A percentile compares a stretch with the other conserved stretches of the same genome.
These are phyloP conservation scores for Parnassius orleans DNA, from an alignment of 2,888 invertebrate species.

Conservation along the genomic window DNA sequence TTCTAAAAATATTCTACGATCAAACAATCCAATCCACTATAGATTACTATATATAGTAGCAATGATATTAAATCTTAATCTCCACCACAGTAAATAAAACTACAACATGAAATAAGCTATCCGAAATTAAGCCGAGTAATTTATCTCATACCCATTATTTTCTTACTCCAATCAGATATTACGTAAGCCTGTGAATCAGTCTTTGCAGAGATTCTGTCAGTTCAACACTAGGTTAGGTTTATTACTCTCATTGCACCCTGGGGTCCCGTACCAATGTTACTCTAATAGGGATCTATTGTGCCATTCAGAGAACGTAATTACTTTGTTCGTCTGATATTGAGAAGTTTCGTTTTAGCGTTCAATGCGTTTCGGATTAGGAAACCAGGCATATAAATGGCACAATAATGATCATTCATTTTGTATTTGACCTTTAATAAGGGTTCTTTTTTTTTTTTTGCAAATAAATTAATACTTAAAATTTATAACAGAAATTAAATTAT, in stretches of 20 bases:
- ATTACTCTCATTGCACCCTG: constrained; percentile 46
- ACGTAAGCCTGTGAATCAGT: constrained; percentile 23
- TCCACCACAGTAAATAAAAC: constrained; percentile 4
- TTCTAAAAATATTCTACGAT: too few relatives aligned
- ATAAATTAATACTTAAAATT: too few relatives aligned
- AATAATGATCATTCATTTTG: background rate
- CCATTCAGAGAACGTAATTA: constrained; percentile 48
- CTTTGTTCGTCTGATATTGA: constrained; percentile 30
- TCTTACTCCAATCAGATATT: constrained; percentile 26
- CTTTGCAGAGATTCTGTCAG: constrained; percentile 29
- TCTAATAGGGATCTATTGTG: constrained; percentile 67
- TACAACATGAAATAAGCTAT: constrained; percentile 17
- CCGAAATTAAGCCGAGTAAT: constrained; percentile 19
- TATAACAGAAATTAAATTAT: too few relatives aligned
- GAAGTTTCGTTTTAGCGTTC: constrained; percentile 11
- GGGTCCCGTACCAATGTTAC: constrained; percentile 55
- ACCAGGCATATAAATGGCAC: background rate
- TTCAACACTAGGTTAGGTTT: constrained; percentile 36
- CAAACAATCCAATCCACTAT: too few relatives aligned
- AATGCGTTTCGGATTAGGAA: constrained; percentile 11
- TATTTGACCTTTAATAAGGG: too few relatives aligned
- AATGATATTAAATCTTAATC: too few relatives aligned
- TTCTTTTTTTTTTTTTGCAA: too few relatives aligned
- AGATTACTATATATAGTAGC: too few relatives aligned
- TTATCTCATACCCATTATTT: constrained; percentile 20